Percentiles rank a stretch among this genome's conserved stretches.
These are phyloP conservation scores for Gallinago solitaria DNA, from an alignment of 2,797 vertebrate genomes.

Conservation along the genomic window DNA sequence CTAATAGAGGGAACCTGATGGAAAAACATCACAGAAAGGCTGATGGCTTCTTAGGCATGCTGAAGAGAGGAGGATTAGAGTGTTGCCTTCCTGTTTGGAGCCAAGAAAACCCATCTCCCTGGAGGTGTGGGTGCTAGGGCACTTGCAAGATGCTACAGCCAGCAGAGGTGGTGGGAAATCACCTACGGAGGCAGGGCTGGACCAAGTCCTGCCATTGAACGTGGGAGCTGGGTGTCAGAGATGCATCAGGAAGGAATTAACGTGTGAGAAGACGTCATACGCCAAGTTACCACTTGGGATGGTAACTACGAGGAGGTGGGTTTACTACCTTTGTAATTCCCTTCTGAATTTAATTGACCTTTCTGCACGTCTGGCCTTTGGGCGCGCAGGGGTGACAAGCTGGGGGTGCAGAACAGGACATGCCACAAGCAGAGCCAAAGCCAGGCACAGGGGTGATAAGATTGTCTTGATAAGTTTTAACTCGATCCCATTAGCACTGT, in stretches of 20 bases:
- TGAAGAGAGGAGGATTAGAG: background rate
- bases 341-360: background rate
- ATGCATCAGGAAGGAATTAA: background rate
- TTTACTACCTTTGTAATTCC: background rate
- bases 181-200: background rate
- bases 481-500: too few species aligned
- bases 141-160: background rate
- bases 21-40: background rate
- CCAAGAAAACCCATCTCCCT: background rate
- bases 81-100: background rate
- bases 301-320: background rate
- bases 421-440: background rate
- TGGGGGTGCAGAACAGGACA: fast-evolving
- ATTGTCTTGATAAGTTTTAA: fast-evolving
- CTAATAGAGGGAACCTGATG: background rate
- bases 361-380: background rate
- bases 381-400: fast-evolving
- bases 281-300: background rate
- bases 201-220: fast-evolving
- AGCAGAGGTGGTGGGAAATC: background rate
- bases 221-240: background rate
- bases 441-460: fast-evolving
- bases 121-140: background rate
- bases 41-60: background rate
- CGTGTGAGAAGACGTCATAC: fast-evolving